These are phyloP conservation scores for Idaea biselata DNA, from an alignment of 2,888 invertebrate genomes.

Conservation along the genomic window DNA sequence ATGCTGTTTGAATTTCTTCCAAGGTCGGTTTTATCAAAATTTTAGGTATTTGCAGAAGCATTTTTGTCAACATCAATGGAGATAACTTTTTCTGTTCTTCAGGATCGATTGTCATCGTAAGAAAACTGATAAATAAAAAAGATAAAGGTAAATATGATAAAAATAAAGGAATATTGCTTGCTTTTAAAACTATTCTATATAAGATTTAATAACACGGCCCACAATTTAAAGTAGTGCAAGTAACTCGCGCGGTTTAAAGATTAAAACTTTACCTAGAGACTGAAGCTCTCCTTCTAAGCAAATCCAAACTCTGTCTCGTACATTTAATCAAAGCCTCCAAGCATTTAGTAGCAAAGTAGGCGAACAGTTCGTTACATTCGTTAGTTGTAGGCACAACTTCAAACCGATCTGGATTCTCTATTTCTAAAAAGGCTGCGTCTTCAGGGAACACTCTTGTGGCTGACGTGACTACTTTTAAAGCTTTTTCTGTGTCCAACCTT, in stretches of 20 bases:
- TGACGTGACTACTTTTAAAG: conserved; percentile 81
- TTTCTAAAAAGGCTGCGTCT: conserved; percentile 84
- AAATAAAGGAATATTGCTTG: too few relatives aligned
- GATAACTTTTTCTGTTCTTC: conserved; percentile 70
- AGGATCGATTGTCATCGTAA: conserved; percentile 72
- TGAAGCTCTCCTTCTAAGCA: conserved; percentile 82
- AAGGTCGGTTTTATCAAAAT: conserved; percentile 82
- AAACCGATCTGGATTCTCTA: conserved; percentile 81
- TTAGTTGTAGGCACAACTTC: conserved; percentile 82
- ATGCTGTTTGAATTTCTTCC: conserved; percentile 86
- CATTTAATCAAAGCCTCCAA: conserved; percentile 87
- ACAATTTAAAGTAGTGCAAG: too few relatives aligned
- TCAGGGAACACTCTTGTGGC: conserved; percentile 78
- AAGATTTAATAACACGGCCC: too few relatives aligned
- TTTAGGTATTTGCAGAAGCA: conserved; percentile 84
- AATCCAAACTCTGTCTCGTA: conserved; percentile 87
- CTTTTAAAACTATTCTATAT: too few relatives aligned
- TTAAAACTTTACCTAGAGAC: conserved; percentile 60
- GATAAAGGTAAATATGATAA: too few relatives aligned
- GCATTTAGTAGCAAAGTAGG: conserved; percentile 88
- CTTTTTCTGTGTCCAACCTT: conserved; percentile 82
- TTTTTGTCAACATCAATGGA: conserved; percentile 82
- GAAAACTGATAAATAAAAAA: conserved; percentile 47
- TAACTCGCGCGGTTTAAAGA: conserved; percentile 13
- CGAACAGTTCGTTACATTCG: conserved; percentile 90